Evolutionary conservation across 2,888 invertebrate genomes (phyloP).

Genomic region (Ptychoptera contaminata): DNA sequence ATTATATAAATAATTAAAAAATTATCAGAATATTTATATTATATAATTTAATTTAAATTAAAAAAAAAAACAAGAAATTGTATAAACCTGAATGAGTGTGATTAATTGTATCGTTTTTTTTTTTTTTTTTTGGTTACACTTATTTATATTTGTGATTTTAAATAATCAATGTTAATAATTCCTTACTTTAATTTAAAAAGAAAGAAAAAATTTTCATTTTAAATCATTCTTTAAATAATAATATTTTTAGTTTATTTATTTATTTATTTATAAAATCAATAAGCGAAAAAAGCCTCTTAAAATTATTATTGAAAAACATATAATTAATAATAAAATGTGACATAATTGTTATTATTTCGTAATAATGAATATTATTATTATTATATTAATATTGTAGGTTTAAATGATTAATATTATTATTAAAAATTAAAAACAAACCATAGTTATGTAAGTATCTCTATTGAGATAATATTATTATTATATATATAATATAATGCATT

Average conservation of each 20-base stretch:
- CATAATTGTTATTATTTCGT: background rate
- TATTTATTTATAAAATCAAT: background rate
- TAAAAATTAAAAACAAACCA: background rate
- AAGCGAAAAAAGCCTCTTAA: background rate
- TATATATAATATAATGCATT: background rate
- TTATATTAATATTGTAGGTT: no score
- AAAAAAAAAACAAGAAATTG: background rate
- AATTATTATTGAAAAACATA: no score
- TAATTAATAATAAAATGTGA: background rate
- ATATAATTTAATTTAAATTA: background rate
- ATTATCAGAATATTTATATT: background rate
- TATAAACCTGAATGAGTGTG: background rate
- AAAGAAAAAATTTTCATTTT: no score
- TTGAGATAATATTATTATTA: slow-evolving; percentile 3
- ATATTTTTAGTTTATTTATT: no score
- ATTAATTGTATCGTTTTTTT: no score
- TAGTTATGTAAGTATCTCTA: slow-evolving; percentile 1
- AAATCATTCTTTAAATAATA: no score
- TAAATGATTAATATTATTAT: no score
- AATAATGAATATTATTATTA: no score
- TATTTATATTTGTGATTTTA: background rate
- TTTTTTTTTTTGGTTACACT: no score
- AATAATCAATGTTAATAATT: background rate
- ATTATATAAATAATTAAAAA: background rate
- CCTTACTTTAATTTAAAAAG: no score